A percentile compares a stretch with the other conserved stretches of the same genome.
These are phyloP conservation scores for Aproaerema taeniolella DNA, from an alignment of 2,888 invertebrate species.

Conservation along the genomic window DNA sequence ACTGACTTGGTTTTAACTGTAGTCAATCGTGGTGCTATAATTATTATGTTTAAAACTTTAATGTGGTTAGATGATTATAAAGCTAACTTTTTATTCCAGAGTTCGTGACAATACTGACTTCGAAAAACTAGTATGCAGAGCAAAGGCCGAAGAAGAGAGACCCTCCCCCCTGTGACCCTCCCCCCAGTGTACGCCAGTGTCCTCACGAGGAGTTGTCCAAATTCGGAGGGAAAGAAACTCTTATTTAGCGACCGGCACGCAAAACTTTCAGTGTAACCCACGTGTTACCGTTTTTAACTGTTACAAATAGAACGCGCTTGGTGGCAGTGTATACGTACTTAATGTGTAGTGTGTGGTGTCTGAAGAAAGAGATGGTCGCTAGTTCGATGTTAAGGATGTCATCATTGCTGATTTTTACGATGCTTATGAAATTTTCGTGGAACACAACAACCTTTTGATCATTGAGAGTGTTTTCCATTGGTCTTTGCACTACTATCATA, in stretches of 20 bases:
- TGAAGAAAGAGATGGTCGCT: no score
- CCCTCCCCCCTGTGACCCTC: constrained; percentile 41
- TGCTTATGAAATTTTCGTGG: no score
- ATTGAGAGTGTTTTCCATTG: no score
- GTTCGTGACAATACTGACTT: constrained; percentile 90
- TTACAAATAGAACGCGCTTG: constrained; percentile 38
- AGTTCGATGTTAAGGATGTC: no score
- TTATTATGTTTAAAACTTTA: neutral
- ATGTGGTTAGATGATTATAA: no score
- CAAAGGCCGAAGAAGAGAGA: constrained; percentile 54
- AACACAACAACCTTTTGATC: no score
- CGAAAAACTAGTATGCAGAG: constrained; percentile 85
- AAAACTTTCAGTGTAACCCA: constrained; percentile 27
- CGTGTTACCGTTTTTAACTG: constrained; percentile 17
- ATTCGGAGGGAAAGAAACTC: constrained; percentile 69
- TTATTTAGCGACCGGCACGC: constrained; percentile 42
- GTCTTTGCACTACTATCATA: no score
- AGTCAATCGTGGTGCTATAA: no score
- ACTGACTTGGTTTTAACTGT: no score
- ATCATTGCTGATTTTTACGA: no score
- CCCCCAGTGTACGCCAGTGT: constrained; percentile 8
- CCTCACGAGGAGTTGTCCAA: constrained; percentile 39
- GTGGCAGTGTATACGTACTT: constrained; percentile 55
- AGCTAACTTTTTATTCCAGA: constrained; percentile 77
- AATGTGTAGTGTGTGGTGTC: no score